phyloP scores from a whole-genome alignment of 2,888 invertebrate genomes.

The Ennomos fuscantarius region DNA sequence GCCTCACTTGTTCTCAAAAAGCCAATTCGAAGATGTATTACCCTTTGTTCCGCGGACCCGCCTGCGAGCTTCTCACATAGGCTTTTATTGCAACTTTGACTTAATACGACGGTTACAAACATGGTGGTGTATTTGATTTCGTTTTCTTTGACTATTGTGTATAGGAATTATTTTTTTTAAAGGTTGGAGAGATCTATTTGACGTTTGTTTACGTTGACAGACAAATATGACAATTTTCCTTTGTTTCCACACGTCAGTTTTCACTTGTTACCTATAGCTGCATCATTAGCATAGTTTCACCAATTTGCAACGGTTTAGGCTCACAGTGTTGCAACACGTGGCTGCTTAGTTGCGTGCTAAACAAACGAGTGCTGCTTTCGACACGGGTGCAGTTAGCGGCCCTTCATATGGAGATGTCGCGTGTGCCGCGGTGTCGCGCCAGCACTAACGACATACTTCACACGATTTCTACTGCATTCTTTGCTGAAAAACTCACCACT shows the following conservation, averaged over 20 bases:
- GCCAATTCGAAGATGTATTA: slow-evolving; percentile 73
- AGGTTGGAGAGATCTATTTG: neutral
- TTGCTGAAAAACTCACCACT: slow-evolving; percentile 40
- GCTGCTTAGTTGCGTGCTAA: slow-evolving; percentile 73
- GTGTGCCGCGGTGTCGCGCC: slow-evolving; percentile 37
- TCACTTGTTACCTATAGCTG: slow-evolving; percentile 47
- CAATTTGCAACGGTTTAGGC: slow-evolving; percentile 66
- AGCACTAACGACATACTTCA: slow-evolving; percentile 59
- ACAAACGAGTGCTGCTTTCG: slow-evolving; percentile 68
- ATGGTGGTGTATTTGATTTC: slow-evolving; percentile 1
- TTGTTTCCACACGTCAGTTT: slow-evolving; percentile 38
- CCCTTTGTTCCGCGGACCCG: slow-evolving; percentile 73
- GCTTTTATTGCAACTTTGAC: slow-evolving; percentile 65
- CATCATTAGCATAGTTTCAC: slow-evolving; percentile 68
- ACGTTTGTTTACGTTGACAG: neutral
- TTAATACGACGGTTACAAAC: slow-evolving; percentile 49
- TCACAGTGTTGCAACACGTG: slow-evolving; percentile 63
- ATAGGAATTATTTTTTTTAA: neutral
- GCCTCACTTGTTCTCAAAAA: slow-evolving; percentile 75
- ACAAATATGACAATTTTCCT: slow-evolving; percentile 14
- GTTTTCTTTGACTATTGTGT: slow-evolving; percentile 1
- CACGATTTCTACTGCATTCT: slow-evolving; percentile 62
- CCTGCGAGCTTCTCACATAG: slow-evolving; percentile 56
- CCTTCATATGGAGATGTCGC: slow-evolving; percentile 68
- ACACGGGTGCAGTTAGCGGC: slow-evolving; percentile 71